Evolutionary conservation across 2,113 vertebrate genomes (phyloP).

Genomic region (Callorhinus ursinus): DNA sequence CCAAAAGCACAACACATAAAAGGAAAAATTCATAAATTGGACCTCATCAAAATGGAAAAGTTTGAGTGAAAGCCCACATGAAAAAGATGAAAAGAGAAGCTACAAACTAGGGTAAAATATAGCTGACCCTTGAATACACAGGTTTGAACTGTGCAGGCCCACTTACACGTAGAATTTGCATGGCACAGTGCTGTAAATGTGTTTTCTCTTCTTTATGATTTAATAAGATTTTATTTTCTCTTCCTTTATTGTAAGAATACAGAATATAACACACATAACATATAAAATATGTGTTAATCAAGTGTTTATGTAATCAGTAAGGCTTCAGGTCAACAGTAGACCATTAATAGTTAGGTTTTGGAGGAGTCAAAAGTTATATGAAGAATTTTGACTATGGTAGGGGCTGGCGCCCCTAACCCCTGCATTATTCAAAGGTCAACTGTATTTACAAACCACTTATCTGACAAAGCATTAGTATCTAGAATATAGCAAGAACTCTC

Average conservation of each 20-base stretch:
- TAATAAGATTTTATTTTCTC: neutral
- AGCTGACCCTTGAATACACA: neutral
- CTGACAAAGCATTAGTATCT: neutral
- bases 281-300: neutral
- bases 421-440: neutral
- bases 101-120: neutral
- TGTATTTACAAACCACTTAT: neutral
- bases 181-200: neutral
- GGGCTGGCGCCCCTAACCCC: neutral
- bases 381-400: neutral
- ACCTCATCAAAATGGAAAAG: neutral
- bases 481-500: neutral
- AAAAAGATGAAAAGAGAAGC: neutral
- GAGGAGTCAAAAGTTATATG: neutral
- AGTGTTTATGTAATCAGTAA: neutral
- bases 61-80: neutral
- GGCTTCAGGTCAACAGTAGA: neutral
- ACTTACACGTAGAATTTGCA: neutral
- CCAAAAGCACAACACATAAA: neutral
- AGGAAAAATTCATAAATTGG: neutral
- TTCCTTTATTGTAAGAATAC: neutral
- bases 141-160: neutral
- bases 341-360: neutral
- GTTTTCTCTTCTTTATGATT: neutral
- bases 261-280: neutral